Evolutionary conservation across 2,888 invertebrate genomes (phyloP), one percentile per base, ranked within the genome.

Genomic region (Lithophane semibrunnea): DNA sequence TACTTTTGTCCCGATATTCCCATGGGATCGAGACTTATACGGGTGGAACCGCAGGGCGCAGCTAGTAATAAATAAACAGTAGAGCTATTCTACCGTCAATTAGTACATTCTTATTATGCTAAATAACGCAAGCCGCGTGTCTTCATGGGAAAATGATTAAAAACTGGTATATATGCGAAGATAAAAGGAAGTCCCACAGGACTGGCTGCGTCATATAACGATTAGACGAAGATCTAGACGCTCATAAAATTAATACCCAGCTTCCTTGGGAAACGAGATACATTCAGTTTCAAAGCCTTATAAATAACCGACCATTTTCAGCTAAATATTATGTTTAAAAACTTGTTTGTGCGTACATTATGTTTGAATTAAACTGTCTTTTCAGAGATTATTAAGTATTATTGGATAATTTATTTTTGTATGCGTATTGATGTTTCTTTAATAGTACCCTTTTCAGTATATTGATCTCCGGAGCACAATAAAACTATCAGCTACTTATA

Each of bases 141-240:
- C 61, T 84, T 84, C 83, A 77, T 86, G 87, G 86, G 87, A 87
- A 86, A 79, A 82, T 82, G 7, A 75, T 85, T 85, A 69, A 87
- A 85, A 69, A 82, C 79, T 24, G 60, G 80, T 82, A 78, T 71
- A 76, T 71, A 72, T 75, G 58, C 67, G 54, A 47, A 61, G 73
- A 70, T 80, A 67, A 84, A 83, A 87, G 86, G 86, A 83, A 86
- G 82, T 88, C 77, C 64, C 79, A 86, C 75, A 88, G 83, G 84
- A 75, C 63, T 82, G 70, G 58, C 61, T 58, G 71, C 70, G 68
- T 75, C 77, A 77, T 86, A 82, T 86, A 87, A 82, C 88, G 82
- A 88, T 88, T 88, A 87, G 67, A 67, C 54, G 72, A 37, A 49
- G 73, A 42, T 44, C 68, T 73, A 82, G 73, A 80, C 70, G 54